phyloP scores from a whole-genome alignment of 1,140 invertebrate species.

The Onthophagus taurus region DNA sequence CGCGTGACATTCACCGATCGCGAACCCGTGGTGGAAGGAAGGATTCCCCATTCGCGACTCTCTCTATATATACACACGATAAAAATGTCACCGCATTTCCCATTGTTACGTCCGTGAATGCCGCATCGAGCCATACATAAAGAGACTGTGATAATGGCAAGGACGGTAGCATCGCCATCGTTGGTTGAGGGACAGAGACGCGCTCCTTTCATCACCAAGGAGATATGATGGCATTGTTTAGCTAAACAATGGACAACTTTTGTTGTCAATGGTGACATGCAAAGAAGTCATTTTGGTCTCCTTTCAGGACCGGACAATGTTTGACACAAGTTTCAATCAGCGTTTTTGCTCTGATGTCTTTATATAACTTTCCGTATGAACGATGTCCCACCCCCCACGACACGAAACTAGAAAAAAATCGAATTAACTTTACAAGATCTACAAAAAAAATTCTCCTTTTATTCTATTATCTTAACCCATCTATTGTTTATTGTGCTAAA shows the following conservation, averaged over 20 bases:
- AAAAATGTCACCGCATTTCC: slow-evolving; percentile 31
- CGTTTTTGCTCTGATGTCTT: slow-evolving; percentile 18
- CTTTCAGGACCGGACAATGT: slow-evolving; percentile 24
- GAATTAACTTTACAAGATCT: no score
- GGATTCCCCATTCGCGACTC: slow-evolving; percentile 26
- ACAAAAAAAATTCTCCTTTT: no score
- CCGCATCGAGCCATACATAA: slow-evolving; percentile 29
- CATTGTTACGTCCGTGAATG: slow-evolving; percentile 28
- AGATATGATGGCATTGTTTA: slow-evolving; percentile 34
- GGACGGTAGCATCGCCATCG: slow-evolving; percentile 17
- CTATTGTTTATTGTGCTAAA: no score
- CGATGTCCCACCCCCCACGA: no score
- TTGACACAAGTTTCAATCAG: slow-evolving; percentile 26
- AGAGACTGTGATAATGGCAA: slow-evolving; percentile 27
- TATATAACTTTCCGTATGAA: slow-evolving; percentile 15
- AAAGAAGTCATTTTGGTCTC: slow-evolving; percentile 33
- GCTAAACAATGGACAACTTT: slow-evolving; percentile 34
- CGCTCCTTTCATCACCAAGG: slow-evolving; percentile 31
- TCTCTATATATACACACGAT: slow-evolving; percentile 30
- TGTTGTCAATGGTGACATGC: slow-evolving; percentile 35
- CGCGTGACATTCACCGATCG: slow-evolving; percentile 22
- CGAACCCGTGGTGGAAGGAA: slow-evolving; percentile 24
- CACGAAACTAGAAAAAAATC: no score
- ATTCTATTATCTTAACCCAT: no score
- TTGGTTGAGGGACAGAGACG: slow-evolving; percentile 20